Percentiles rank a stretch among this genome's conserved stretches.
Conservation (phyloP, 1,140 invertebrate genomes). For the Procambarus virginalis region DNA sequence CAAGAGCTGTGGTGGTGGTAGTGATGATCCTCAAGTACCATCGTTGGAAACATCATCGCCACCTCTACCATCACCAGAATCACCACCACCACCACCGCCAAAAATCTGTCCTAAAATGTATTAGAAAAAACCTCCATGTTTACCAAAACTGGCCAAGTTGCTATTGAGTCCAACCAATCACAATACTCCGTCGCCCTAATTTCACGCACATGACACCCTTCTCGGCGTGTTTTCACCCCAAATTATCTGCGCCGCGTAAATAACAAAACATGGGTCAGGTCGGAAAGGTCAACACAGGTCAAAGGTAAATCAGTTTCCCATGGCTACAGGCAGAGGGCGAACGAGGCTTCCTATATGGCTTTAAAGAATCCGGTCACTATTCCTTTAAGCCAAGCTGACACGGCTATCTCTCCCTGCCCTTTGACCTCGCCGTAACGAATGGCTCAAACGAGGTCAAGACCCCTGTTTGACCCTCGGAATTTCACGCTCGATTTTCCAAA, state of each 20-base stretch:
- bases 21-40: too few species aligned
- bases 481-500: neutral
- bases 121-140: too few species aligned
- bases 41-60: neutral
- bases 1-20: too few species aligned
- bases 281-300: conserved; percentile 1
- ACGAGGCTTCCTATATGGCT: too few species aligned
- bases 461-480: neutral
- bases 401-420: neutral
- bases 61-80: neutral
- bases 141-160: too few species aligned
- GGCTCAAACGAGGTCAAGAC: neutral
- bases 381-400: too few species aligned
- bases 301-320: neutral
- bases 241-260: conserved; percentile 14
- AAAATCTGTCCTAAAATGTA: neutral
- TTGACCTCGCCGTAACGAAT: neutral
- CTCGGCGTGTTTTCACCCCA: conserved; percentile 30
- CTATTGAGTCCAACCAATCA: too few species aligned
- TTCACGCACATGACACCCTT: conserved; percentile 22
- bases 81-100: neutral
- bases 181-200: conserved; percentile 19
- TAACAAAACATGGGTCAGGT: conserved; percentile 13
- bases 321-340: neutral
- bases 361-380: too few species aligned